Evolutionary conservation across 1,140 invertebrate genomes (phyloP), one percentile per base, ranked within the genome.

Genomic region (Rhopalosiphum padi): DNA sequence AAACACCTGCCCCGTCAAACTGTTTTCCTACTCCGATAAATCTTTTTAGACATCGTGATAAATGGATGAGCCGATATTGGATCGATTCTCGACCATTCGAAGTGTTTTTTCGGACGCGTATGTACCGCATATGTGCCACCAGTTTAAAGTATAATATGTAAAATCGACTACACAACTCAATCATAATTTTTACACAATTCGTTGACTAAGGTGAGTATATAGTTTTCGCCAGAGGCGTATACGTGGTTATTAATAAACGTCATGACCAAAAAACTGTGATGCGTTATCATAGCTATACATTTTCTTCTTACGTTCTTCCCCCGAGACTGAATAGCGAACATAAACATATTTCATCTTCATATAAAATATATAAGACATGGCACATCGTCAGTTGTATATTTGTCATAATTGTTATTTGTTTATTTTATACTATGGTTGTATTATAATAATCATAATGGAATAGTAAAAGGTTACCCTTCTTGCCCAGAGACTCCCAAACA

Each of bases 211-310:
- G 15, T n/a, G 30, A 77, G 6, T n/a, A 11, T 53, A 53, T 53
- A 23, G 4, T 68, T 15, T 68, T 30, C 5, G n/a, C 11, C 30
- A 68, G 15, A n/a, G 60, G 18, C n/a, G 60, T n/a, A n/a, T 68
- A 68, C n/a, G n/a, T 77, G 60, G 60, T 77, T 77, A 77, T 77
- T 77, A 77, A 77, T 77, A 77, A n/a, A 77, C 60, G 60, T 77
- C 60, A 77, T 77, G 60, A 35, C 30, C 15, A n/a, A 77, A 77
- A 77, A 77, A 77, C 30, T 77, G 30, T 77, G 60, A 77, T 77
- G 60, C 60, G 30, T 30, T 68, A 30, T n/a, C 60, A 30, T 68
- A 15, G n/a, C n/a, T n/a, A 18, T 77, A 77, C 60, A n/a, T 77
- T 77, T n/a, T 77, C 30, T 77, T 21, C n/a, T 77, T 18, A 77